Percentiles rank a stretch among this genome's conserved stretches.
Evolutionary conservation across 2,888 invertebrate genomes (phyloP).

Genomic region (Schizaphis graminum): DNA sequence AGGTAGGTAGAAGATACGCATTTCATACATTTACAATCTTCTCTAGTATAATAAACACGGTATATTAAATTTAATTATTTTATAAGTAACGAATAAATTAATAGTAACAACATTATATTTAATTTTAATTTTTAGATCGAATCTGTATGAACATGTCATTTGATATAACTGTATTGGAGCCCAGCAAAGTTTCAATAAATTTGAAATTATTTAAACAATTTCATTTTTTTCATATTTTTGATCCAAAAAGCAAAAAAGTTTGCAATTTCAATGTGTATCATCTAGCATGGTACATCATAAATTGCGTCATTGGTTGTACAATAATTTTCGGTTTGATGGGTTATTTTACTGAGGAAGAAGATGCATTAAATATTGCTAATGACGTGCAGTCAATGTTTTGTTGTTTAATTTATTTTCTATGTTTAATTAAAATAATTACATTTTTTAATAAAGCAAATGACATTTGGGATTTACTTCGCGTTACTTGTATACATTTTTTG

Average conservation of each 20-base stretch:
- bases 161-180: not conserved
- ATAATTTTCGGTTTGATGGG: not conserved
- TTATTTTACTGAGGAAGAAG: not conserved
- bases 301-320: not conserved
- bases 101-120: not conserved
- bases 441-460: not conserved
- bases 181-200: not conserved
- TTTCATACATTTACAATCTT: no score
- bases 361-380: not conserved
- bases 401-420: not conserved
- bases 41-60: no score
- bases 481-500: not conserved
- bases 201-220: not conserved
- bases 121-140: not conserved
- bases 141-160: not conserved
- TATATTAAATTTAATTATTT: not conserved
- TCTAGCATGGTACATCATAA: not conserved
- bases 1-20: no score
- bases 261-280: not conserved
- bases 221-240: not conserved
- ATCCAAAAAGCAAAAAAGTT: not conserved
- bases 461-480: not conserved
- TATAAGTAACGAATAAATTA: not conserved
- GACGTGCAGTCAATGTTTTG: not conserved
- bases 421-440: not conserved